Evolutionary conservation across 2,888 invertebrate species (phyloP), one percentile per base, ranked within the genome.

Genomic region (Belgica antarctica): DNA sequence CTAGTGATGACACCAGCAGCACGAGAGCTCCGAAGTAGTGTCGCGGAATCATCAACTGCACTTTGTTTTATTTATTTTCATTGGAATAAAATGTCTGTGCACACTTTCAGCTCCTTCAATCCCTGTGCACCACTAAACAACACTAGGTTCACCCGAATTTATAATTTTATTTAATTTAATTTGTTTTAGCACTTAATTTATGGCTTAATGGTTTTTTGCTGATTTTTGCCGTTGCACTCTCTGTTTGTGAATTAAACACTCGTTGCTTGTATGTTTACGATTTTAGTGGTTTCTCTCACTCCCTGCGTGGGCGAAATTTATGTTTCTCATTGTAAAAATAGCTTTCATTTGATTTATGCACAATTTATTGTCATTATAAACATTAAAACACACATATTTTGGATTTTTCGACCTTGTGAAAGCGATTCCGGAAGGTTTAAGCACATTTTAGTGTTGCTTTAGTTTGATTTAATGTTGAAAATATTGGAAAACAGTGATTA

Each of bases 121-220:
- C 36, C 8, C 25, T 5, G 62, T 59, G 59, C 24, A 28, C 4
- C 61, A 19, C 2, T 5, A 52, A 4, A 2, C 24, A 22, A 2
- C 52, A 52, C 52, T 2, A 19, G 17, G 4, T 52, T 22, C 12
- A n/a, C 41, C 25, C 36, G 25, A 47, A 47, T 47, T 47, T n/a
- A n/a, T n/a, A n/a, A n/a, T n/a, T n/a, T n/a, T 46, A 57, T 68
- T 68, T 68, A 22, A 57, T 57, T 68, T 68, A 68, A 68, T 68
- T 68, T 68, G 34, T 57, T 68, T 57, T 68, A 57, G 68, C 57
- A 57, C 68, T 68, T 68, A 68, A 68, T 68, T 68, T 68, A 68
- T 68, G 52, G 68, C 47, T 52, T 52, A 68, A 52, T 47, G 41
- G 68, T 28, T 47, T 28, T 63, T 28, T 28, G 8, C 25, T 27